These are phyloP conservation scores for Lucifuga dentata DNA, from an alignment of 2,113 vertebrate species.

Conservation along the genomic window DNA sequence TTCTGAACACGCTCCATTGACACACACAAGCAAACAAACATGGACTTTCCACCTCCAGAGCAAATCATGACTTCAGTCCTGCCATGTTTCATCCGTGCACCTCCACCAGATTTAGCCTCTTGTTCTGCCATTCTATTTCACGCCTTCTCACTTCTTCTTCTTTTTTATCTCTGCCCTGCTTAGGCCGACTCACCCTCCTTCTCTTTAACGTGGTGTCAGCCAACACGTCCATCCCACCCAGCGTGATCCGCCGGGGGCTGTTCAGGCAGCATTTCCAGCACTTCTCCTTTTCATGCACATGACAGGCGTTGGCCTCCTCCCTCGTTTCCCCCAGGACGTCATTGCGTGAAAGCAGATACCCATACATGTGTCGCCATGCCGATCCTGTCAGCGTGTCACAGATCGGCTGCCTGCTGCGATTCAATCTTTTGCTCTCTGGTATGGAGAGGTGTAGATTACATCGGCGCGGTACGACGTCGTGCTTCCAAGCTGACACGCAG, in stretches of 20 bases:
- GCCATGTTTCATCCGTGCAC: slow-evolving; percentile 6
- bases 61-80: slow-evolving; percentile 26
- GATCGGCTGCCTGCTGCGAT: slow-evolving; percentile 57
- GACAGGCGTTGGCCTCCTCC: slow-evolving; percentile 25
- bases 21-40: slow-evolving; percentile 23
- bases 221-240: slow-evolving; percentile 1
- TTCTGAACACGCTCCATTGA: neutral
- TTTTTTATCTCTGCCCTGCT: too few species aligned
- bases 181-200: neutral
- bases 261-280: slow-evolving; percentile 1
- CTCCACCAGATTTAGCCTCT: neutral
- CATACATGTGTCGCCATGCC: slow-evolving; percentile 65
- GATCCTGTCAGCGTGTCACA: slow-evolving; percentile 70
- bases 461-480: slow-evolving; percentile 50
- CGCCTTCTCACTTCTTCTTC: neutral
- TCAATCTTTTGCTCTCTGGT: slow-evolving; percentile 55
- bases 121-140: slow-evolving; percentile 8
- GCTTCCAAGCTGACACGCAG: slow-evolving; percentile 53
- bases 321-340: slow-evolving; percentile 25
- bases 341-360: slow-evolving; percentile 74
- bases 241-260: neutral
- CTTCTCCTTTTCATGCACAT: slow-evolving; percentile 28
- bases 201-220: slow-evolving; percentile 5
- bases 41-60: slow-evolving; percentile 8
- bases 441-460: slow-evolving; percentile 76